Evolutionary conservation across 2,797 vertebrate species (phyloP), one percentile per base, ranked within the genome.

Genomic region (Acropternis orthonyx): DNA sequence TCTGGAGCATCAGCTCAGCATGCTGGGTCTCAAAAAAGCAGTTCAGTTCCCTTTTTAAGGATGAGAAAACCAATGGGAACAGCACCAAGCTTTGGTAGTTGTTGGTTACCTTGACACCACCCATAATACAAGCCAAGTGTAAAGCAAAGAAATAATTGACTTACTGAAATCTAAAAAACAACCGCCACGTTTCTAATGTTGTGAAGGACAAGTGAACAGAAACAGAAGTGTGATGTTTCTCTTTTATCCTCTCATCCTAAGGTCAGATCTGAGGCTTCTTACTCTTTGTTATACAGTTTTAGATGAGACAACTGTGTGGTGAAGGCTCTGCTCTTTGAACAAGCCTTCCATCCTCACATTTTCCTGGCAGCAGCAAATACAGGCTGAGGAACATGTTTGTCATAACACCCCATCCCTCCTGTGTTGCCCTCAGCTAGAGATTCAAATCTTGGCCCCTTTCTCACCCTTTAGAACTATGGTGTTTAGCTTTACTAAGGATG

Each of bases 131-230:
- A 95, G 68, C 48, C 59, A 91, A 92, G n/a, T 51, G 72, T 80
- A 95, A 95, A 91, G 46, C 78, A 83, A 88, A 79, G 54, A 87
- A 95, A 87, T 73, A 91, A 91, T 12, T 91, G 62, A 91, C 72
- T 93, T 93, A 85, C 34, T 85, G 65, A 88, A 95, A 88, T 58
- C 68, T 74, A 14, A 72, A 85, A 77, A 90, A 49, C 71, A 72
- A 46, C 87, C 12, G 0, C 71, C 56, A 61, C 0, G 0, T 74
- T 89, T 88, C 66, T 92, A 74, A 78, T 85, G 69, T 62, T 4
- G 20, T 46, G 66, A 95, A 92, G 88, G 82, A 95, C 6, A 1
- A 91, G 49, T 10, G 72, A 88, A 77, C 79, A 96, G 85, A 96
- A 94, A 91, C 62, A 95, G 77, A 94, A 77, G 37, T 24, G 58